Conservation (phyloP, 2,888 invertebrate genomes). For the Baronia brevicornis region DNA sequence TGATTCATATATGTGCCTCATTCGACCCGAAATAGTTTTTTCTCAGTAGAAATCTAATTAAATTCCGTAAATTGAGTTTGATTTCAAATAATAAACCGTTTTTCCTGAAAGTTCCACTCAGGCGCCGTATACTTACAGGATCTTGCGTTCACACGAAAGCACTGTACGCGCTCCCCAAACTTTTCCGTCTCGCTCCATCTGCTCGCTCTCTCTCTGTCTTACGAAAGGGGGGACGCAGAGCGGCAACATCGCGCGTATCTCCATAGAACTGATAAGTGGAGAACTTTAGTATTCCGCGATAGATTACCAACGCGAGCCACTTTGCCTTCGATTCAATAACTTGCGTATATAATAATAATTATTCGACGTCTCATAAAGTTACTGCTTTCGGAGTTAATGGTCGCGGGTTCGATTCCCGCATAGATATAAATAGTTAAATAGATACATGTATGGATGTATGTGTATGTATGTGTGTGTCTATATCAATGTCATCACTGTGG, state of each 20-base stretch:
- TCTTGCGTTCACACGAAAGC: slow-evolving; percentile 11
- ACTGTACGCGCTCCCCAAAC: too few species aligned
- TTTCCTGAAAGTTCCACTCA: slow-evolving; percentile 9
- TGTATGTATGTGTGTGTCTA: too few species aligned
- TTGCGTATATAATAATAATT: background rate
- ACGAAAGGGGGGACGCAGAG: slow-evolving; percentile 35
- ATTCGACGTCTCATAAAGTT: too few species aligned
- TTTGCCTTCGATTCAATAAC: slow-evolving; percentile 7
- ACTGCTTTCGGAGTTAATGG: too few species aligned
- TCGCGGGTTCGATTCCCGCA: too few species aligned
- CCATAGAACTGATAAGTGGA: slow-evolving; percentile 12
- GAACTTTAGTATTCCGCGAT: slow-evolving; percentile 10
- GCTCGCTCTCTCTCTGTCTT: slow-evolving; percentile 16
- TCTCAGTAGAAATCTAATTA: too few species aligned
- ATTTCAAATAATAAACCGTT: slow-evolving; percentile 3
- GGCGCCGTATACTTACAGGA: slow-evolving; percentile 14
- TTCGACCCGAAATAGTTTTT: too few species aligned
- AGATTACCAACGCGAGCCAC: slow-evolving; percentile 14
- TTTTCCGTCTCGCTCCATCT: slow-evolving; percentile 4
- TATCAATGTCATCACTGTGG: too few species aligned
- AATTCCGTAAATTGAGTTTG: too few species aligned
- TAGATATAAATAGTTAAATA: too few species aligned
- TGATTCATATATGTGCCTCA: too few species aligned
- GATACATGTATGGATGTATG: too few species aligned
- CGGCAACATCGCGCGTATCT: slow-evolving; percentile 47